A percentile compares a stretch with the other conserved stretches of the same genome.
Evolutionary conservation across 1,140 invertebrate species (phyloP).

Genomic region (Alviniconcha marisindica): DNA sequence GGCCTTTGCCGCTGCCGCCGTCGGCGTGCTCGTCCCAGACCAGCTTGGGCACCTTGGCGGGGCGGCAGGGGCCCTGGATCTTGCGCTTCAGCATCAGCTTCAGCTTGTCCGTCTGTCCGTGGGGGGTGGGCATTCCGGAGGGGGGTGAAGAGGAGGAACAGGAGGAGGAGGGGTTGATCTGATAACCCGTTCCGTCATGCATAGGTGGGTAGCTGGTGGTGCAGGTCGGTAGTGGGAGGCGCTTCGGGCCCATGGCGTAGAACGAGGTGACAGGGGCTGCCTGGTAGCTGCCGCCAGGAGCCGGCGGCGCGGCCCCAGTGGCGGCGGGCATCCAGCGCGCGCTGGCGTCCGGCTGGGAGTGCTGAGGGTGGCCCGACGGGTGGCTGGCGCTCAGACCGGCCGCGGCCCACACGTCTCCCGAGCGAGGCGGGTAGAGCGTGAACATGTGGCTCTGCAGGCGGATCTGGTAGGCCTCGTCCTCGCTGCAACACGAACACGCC

Average conservation of each 20-base stretch:
- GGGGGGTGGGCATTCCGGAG: conserved; percentile 33
- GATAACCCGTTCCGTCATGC: not conserved
- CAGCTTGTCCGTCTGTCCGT: conserved; percentile 63
- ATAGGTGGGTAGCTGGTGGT: conserved; percentile 37
- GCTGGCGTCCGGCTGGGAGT: not conserved
- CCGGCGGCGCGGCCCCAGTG: not conserved
- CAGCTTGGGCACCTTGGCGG: conserved; percentile 61
- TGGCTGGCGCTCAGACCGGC: conserved; percentile 21
- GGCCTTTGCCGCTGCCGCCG: conserved; percentile 29
- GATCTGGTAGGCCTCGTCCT: conserved; percentile 69
- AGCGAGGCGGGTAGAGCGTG: conserved; percentile 62
- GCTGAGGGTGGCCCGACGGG: conserved; percentile 15
- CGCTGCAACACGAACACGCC: conserved; percentile 60
- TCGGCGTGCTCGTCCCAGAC: conserved; percentile 41
- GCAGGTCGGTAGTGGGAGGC: conserved; percentile 12
- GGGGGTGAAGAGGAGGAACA: conserved; percentile 37
- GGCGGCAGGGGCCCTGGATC: conserved; percentile 65
- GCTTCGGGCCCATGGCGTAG: conserved; percentile 49
- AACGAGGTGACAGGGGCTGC: conserved; percentile 18
- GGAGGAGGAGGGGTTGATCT: not conserved
- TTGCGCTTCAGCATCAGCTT: conserved; percentile 67
- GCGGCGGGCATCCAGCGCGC: conserved; percentile 14
- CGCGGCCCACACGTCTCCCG: conserved; percentile 59
- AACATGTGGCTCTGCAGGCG: conserved; percentile 69
- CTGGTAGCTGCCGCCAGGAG: not conserved